Percentiles rank a stretch among this genome's conserved stretches.
phyloP scores from a whole-genome alignment of 2,113 vertebrate genomes.

The Poeciliopsis occidentalis region DNA sequence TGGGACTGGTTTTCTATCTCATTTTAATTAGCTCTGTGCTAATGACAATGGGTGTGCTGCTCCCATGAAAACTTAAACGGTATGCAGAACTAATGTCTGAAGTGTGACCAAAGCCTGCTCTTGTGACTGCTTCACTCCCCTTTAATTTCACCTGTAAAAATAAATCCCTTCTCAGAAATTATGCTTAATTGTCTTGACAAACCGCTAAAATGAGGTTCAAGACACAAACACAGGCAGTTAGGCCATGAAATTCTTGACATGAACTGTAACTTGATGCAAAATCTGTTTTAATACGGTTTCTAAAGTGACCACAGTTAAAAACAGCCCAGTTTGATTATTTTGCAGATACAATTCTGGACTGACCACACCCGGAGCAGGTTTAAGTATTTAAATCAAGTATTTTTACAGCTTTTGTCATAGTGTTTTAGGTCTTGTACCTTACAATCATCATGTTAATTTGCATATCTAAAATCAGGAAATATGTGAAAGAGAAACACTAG shows the following conservation, averaged over 20 bases:
- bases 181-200: slow-evolving; percentile 29
- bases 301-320: too few relatives aligned
- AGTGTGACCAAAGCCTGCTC: slow-evolving; percentile 23
- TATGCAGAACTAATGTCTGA: slow-evolving; percentile 10
- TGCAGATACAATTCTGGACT: too few relatives aligned
- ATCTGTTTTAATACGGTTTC: not conserved
- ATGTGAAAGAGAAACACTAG: not conserved
- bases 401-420: not conserved
- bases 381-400: not conserved
- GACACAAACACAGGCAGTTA: slow-evolving; percentile 7
- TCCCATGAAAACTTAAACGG: slow-evolving; percentile 28
- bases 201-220: slow-evolving; percentile 30
- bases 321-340: too few relatives aligned
- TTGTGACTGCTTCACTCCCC: slow-evolving; percentile 20
- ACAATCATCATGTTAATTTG: too few relatives aligned
- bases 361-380: too few relatives aligned
- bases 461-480: not conserved
- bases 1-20: slow-evolving; percentile 40
- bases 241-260: not conserved
- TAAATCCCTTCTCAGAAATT: slow-evolving; percentile 15
- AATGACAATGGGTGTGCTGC: slow-evolving; percentile 6
- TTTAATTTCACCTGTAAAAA: slow-evolving; percentile 30
- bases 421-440: not conserved
- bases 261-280: slow-evolving; percentile 9
- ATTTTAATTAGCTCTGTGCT: slow-evolving; percentile 52